Conservation (phyloP, 2,113 vertebrate species). For the Carassius auratus region DNA sequence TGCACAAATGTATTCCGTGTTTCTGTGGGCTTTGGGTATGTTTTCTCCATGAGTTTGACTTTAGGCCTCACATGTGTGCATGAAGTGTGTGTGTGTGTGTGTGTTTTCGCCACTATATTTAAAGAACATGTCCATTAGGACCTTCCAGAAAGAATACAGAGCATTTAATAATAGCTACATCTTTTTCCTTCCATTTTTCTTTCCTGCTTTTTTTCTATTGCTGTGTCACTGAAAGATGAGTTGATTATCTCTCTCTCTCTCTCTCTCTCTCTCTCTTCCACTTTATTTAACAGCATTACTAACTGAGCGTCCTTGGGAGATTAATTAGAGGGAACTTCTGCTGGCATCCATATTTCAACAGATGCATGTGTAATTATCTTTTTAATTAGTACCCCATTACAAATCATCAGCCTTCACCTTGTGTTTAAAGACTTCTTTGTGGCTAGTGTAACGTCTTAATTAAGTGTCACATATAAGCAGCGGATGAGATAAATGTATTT, state of each 20-base stretch:
- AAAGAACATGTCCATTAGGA: slow-evolving; percentile 26
- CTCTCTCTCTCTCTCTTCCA: not conserved
- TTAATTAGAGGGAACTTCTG: slow-evolving; percentile 67
- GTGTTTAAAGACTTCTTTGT: slow-evolving; percentile 58
- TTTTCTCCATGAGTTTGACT: slow-evolving; percentile 51
- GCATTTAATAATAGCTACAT: slow-evolving; percentile 27
- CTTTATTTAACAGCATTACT: slow-evolving; percentile 50
- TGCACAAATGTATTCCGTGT: slow-evolving; percentile 53
- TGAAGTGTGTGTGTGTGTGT: not conserved
- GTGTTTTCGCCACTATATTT: slow-evolving; percentile 27
- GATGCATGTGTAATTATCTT: slow-evolving; percentile 62
- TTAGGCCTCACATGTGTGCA: slow-evolving; percentile 38
- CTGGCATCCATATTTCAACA: slow-evolving; percentile 63
- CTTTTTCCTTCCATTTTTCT: not conserved
- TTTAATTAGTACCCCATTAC: slow-evolving; percentile 65
- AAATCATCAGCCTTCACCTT: slow-evolving; percentile 63
- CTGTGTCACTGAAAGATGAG: not conserved
- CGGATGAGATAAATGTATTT: slow-evolving; percentile 49
- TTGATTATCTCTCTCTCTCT: not conserved
- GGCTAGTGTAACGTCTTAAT: slow-evolving; percentile 55
- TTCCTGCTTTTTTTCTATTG: not conserved
- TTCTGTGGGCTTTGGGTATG: slow-evolving; percentile 51
- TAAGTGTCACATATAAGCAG: slow-evolving; percentile 50
- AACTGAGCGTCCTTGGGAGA: slow-evolving; percentile 57
- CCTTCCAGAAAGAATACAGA: slow-evolving; percentile 8